Conservation (phyloP, 2,888 invertebrate genomes). For the Magallana nippona region DNA sequence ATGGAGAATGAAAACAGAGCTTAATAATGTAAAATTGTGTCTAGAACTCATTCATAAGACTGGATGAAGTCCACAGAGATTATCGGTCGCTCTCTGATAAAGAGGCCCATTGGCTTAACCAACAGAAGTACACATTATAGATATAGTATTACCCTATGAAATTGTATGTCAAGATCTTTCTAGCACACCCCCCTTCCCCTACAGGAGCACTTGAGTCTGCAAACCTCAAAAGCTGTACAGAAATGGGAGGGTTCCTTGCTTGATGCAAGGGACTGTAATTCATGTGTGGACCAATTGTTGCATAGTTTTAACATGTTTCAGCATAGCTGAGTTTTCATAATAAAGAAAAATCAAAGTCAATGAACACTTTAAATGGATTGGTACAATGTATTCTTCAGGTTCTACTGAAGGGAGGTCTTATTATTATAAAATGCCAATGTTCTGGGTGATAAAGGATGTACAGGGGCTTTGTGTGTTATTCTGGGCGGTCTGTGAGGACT, state of each 20-base stretch:
- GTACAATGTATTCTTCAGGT: neutral
- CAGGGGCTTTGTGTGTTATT: neutral
- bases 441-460: slow-evolving; percentile 8
- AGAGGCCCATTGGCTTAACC: neutral
- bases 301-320: neutral
- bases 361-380: neutral
- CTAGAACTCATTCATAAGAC: neutral
- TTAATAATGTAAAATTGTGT: neutral
- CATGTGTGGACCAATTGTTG: slow-evolving; percentile 1
- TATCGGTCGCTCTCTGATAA: neutral
- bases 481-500: neutral
- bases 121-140: neutral
- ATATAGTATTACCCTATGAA: neutral
- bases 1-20: neutral
- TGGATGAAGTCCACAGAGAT: neutral
- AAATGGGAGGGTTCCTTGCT: neutral
- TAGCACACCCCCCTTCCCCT: neutral
- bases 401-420: neutral
- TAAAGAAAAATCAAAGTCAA: slow-evolving; percentile 7
- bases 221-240: neutral
- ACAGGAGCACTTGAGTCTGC: neutral
- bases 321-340: neutral
- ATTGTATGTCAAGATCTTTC: neutral
- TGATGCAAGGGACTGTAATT: neutral
- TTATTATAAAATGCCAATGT: neutral